A percentile compares a stretch with the other conserved stretches of the same genome.
phyloP scores from a whole-genome alignment of 2,888 invertebrate genomes.

The Villa cingulata region DNA sequence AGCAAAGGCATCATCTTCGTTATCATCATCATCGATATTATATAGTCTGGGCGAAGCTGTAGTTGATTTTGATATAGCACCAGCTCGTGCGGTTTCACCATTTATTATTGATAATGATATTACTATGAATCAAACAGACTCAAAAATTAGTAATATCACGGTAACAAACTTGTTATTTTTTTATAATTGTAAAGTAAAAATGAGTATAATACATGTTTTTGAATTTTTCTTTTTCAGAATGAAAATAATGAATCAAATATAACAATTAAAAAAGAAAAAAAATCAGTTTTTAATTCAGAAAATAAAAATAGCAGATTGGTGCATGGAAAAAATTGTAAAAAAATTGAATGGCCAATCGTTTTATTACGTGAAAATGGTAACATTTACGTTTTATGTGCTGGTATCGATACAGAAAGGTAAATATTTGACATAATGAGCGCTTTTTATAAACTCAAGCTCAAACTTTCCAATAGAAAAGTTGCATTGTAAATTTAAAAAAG shows the following conservation, averaged over 20 bases:
- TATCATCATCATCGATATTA: conserved; percentile 22
- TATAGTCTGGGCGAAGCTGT: conserved; percentile 67
- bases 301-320: too few relatives aligned
- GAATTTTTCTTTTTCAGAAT: not conserved
- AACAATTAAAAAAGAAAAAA: too few relatives aligned
- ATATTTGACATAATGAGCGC: conserved; percentile 12
- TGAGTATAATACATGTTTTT: not conserved
- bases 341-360: conserved; percentile 51
- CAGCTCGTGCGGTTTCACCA: conserved; percentile 27
- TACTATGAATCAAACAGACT: conserved; percentile 6
- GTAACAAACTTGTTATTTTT: conserved; percentile 8
- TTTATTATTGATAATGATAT: conserved; percentile 2
- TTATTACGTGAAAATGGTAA: conserved; percentile 76
- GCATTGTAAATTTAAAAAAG: too few relatives aligned
- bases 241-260: not conserved
- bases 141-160: conserved; percentile 10
- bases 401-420: conserved; percentile 37
- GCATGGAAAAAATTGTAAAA: not conserved
- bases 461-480: too few relatives aligned
- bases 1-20: conserved; percentile 15
- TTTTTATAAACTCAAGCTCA: too few relatives aligned
- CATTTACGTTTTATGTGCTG: conserved; percentile 44
- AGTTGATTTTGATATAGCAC: conserved; percentile 74
- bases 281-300: too few relatives aligned
- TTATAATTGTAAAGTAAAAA: too few relatives aligned